phyloP scores from a whole-genome alignment of 2,113 vertebrate genomes.

The Varanus komodoensis region DNA sequence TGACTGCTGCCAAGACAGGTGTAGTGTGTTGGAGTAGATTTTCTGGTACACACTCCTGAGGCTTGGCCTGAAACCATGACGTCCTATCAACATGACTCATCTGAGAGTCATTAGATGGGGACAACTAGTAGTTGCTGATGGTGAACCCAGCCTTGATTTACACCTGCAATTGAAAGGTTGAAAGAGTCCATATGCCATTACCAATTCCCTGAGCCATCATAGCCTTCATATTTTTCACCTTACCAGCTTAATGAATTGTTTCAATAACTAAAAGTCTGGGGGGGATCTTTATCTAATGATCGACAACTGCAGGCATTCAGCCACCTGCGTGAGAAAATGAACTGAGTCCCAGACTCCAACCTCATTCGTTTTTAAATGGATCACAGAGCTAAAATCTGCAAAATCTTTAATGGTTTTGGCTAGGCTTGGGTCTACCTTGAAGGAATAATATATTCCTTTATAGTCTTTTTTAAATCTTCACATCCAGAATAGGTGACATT shows the following conservation, averaged over 20 bases:
- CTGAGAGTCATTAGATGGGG: constrained; percentile 33
- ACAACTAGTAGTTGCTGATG: constrained; percentile 29
- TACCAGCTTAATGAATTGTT: constrained; percentile 60
- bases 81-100: constrained; percentile 1
- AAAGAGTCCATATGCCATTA: constrained; percentile 51
- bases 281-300: constrained; percentile 56
- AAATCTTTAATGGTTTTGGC: not conserved
- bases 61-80: constrained; percentile 22
- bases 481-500: not conserved
- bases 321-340: constrained; percentile 58
- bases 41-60: constrained; percentile 17
- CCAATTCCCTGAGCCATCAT: constrained; percentile 53
- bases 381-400: not conserved
- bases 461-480: not conserved
- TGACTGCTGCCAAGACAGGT: constrained; percentile 34
- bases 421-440: not conserved
- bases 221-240: constrained; percentile 63
- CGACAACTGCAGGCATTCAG: constrained; percentile 34
- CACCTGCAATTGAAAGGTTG: constrained; percentile 21
- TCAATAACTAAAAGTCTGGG: constrained; percentile 47
- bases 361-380: constrained; percentile 36
- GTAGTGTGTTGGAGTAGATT: constrained; percentile 14
- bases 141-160: constrained; percentile 38
- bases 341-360: constrained; percentile 9
- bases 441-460: constrained; percentile 32